Evolutionary conservation across 2,113 vertebrate species (phyloP).

Genomic region (Etia nguti): DNA sequence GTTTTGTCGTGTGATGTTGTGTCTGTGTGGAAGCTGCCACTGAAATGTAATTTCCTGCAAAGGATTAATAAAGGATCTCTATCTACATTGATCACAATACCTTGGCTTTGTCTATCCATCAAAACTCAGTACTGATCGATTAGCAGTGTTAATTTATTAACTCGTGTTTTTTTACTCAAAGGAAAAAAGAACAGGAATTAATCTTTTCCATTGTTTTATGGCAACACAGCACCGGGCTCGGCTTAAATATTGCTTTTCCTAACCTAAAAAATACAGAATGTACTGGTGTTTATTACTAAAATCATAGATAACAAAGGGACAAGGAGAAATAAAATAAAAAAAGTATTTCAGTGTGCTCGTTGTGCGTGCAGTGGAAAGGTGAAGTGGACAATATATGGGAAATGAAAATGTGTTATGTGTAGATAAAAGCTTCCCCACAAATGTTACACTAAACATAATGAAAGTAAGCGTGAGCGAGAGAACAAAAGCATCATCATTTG

Average conservation of each 20-base stretch:
- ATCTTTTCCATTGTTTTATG: not conserved
- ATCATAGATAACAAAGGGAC: not conserved
- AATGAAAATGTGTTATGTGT: not conserved
- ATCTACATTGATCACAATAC: not conserved
- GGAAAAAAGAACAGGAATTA: not conserved
- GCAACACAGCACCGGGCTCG: rapidly evolving
- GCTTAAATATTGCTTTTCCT: not conserved
- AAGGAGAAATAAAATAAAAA: not conserved
- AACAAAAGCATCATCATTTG: not conserved
- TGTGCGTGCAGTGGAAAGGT: not conserved
- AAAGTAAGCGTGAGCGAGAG: not conserved
- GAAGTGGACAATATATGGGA: not conserved
- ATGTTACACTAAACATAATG: not conserved
- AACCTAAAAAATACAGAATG: not conserved
- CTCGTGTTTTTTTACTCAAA: not conserved
- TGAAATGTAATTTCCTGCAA: not conserved
- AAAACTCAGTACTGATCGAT: not conserved
- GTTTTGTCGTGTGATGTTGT: not conserved
- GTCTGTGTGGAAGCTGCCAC: not conserved
- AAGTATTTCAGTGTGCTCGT: not conserved
- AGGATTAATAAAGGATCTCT: not conserved
- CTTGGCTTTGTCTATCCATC: not conserved
- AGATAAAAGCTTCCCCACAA: not conserved
- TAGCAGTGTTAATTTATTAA: not conserved
- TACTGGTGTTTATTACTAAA: not conserved